phyloP scores from a whole-genome alignment of 2,888 invertebrate genomes.

The Cataglyphis albicans region DNA sequence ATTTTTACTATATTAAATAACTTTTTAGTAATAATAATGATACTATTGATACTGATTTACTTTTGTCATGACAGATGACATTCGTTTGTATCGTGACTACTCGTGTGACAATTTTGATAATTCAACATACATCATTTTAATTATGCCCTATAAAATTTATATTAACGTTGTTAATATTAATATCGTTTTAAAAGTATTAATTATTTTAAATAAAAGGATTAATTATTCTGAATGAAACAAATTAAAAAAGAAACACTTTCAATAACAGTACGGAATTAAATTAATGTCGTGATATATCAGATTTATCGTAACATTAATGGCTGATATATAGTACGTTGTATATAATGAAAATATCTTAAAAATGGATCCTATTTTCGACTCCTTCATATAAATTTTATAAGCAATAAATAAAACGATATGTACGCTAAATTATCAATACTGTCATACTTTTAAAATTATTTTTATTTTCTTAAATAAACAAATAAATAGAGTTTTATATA shows the following conservation, averaged over 20 bases:
- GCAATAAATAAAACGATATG: neutral
- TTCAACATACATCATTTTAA: neutral
- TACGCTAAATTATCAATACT: neutral
- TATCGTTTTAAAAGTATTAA: neutral
- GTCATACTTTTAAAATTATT: neutral
- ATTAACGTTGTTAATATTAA: neutral
- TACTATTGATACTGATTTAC: neutral
- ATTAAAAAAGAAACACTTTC: neutral
- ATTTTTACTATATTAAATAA: constrained; percentile 2
- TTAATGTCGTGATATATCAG: neutral
- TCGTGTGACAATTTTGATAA: neutral
- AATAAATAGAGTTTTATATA: too few species aligned
- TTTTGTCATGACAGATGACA: neutral
- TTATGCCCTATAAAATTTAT: neutral
- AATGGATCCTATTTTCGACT: too few species aligned
- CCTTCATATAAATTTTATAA: neutral
- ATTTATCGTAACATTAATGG: too few species aligned
- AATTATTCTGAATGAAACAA: neutral
- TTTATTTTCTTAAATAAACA: too few species aligned
- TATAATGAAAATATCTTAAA: too few species aligned
- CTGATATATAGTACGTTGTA: too few species aligned
- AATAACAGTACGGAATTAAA: neutral
- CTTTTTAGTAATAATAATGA: neutral
- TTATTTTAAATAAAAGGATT: neutral
- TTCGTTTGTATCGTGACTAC: neutral